Base-by-base conservation (phyloP, 2,888 invertebrate species). In the Hipparchia semele region DNA sequence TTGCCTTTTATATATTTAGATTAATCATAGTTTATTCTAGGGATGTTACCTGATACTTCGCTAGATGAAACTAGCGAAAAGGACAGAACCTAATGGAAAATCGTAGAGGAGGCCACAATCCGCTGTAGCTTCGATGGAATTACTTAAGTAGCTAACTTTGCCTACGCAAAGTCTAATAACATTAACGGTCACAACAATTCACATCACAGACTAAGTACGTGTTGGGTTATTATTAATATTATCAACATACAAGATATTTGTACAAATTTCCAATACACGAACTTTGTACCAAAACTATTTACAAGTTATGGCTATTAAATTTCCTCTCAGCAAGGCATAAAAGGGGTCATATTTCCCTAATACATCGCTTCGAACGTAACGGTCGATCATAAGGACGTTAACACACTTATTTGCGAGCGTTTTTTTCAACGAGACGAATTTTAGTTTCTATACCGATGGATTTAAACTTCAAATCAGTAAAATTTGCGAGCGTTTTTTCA, bases 341-440 rank as follows among this genome's bases (percentile, higher is more conserved):
- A 89, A 88, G 79, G 80, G 80, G 81, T 85, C 85, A 83, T 87
- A 89, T 89, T 88, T 87, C 86, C 87, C 83, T 86, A 89, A 88
- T 87, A 88, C 85, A 83, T 86, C 82, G 83, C 80, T 81, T 77
- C 80, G 77, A 78, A 80, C 81, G 80, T 83, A 78, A 83, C 80
- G 77, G 73, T 13, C 58, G 58, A 58, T 58, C 6, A 6, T 6
- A 58, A 58, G 58, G 23, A 13, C 13, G 23, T 23, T 8, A 56
- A 13, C 58, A 58, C 8, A 58, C 58, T 58, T 3, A 9, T 58
- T 58, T 53, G 12, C 10, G 53, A 53, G 53, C 53, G 3, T 53
- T 10, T 53, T 23, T 53, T 53, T 4, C 53, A 12, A 12, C 7
- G 49, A 6, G 53, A 12, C 53, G 10, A 5, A 12, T 53, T 12